Base-by-base conservation (phyloP, 2,888 invertebrate species). In the Lapara coniferarum region DNA sequence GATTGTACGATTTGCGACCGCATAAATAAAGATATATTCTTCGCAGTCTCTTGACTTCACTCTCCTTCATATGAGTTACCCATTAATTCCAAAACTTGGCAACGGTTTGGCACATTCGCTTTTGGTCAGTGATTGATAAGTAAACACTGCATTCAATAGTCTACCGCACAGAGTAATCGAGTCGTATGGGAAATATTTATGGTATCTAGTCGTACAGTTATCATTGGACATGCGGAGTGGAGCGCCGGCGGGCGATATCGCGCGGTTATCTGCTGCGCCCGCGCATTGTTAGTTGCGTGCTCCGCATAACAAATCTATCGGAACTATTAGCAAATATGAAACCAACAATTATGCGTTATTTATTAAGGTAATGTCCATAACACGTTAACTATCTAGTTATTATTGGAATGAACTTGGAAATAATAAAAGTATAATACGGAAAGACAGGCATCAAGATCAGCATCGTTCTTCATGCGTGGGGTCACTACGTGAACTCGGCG, bases 241-340 rank as follows among this genome's bases (percentile, higher is more conserved):
- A 63, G 63, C 63, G 63, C 49, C 83, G 75, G 81, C 72, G 79
- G 81, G 81, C 84, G 86, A 83, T 88, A 88, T 89, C 89, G 83
- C 81, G 72, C 81, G 82, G 81, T 81, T 89, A 91, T 92, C 89
- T 85, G 70, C 74, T 72, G 83, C 81, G 82, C 81, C 78, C 77
- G 85, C 81, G 87, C 90, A 86, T 92, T 92, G 92, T 92, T 92
- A 92, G 88, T 80, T 86, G 78, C 92, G 92, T 89, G 92, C 81
- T 73, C 81, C 75, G 92, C 90, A 92, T 93, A 91, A 86, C 87
- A 90, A 90, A 84, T 89, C 85, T 81, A 87, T 87, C 81, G 77
- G 77, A 80, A 80, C 87, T 88, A 89, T 90, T 91, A 91, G 87
- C 82, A 85, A 90, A 91, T 92, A 88, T 90, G 86, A 88, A 87